A percentile compares a stretch with the other conserved stretches of the same genome.
phyloP scores from a whole-genome alignment of 2,797 vertebrate genomes.

The Lycodopsis pacificus region DNA sequence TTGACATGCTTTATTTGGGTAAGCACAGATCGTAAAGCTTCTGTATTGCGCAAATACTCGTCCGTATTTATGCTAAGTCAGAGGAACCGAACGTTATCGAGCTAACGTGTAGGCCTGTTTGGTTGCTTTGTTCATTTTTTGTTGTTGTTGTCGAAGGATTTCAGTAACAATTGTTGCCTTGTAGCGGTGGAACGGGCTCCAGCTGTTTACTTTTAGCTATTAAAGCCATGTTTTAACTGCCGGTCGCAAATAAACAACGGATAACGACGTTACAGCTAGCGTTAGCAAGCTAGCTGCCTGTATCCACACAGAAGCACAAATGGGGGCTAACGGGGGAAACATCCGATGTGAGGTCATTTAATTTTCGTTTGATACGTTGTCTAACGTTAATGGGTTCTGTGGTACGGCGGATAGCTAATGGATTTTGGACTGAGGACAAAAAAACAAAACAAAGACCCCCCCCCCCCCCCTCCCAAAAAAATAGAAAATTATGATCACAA shows the following conservation, averaged over 20 bases:
- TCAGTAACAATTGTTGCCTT: background rate
- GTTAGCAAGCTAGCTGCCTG: constrained; percentile 41
- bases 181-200: accelerated
- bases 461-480: too few relatives aligned
- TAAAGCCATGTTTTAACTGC: accelerated
- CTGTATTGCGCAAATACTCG: background rate
- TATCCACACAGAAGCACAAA: constrained; percentile 1
- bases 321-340: background rate
- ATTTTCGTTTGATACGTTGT: background rate
- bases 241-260: accelerated
- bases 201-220: background rate
- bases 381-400: background rate
- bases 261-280: constrained; percentile 33
- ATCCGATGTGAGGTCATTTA: background rate
- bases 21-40: constrained; percentile 34
- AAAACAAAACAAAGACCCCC: too few relatives aligned
- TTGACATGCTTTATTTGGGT: constrained; percentile 81
- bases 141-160: background rate
- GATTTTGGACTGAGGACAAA: background rate
- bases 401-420: background rate
- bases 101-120: constrained; percentile 63
- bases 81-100: constrained; percentile 42
- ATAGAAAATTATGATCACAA: background rate
- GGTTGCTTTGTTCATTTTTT: constrained; percentile 62
- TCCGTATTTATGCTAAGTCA: constrained; percentile 80